Evolutionary conservation across 2,888 invertebrate genomes (phyloP), one percentile per base, ranked within the genome.

Genomic region (Lasioglossum figueresi): DNA sequence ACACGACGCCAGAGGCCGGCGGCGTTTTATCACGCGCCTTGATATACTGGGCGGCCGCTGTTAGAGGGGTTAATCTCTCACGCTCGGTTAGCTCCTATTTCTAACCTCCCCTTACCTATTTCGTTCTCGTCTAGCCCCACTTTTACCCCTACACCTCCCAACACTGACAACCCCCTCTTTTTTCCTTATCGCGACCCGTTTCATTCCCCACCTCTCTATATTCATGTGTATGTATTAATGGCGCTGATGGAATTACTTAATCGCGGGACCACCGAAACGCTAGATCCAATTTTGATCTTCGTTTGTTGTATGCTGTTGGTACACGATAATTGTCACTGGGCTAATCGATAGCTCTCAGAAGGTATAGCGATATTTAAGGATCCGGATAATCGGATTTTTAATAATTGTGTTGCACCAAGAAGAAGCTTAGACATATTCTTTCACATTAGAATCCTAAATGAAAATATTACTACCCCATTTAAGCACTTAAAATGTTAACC

Each of bases 31-130:
- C 94, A 94, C 93, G 89, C 89, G 91, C 90, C 93, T 94, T 95
- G 95, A 95, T 95, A 95, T 95, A 94, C 94, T 94, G 94, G 94
- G 94, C 94, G 93, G 93, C 91, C 92, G 92, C 93, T 93, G 93
- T 94, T 94, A 93, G 94, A 94, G 94, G 94, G 94, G 94, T 95
- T 95, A 95, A 95, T 95, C 95, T 95, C 95, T 95, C 93, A 94
- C 95, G 94, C 93, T 95, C 94, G 94, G 95, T 95, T 95, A 94
- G 92, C 93, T 94, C 93, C 94, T 93, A 94, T 94, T 94, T 92
- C 94, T 94, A 95, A 94, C 94, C 93, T 93, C 93, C 89, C 91
- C 84, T 89, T 75, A 85, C 84, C 89, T 85, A 88, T 84, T 82
- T 85, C 89, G 82, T 84, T 86, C 88, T 82, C 90, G 74, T 82